phyloP scores from a whole-genome alignment of 2,888 invertebrate species.

The Cyrtodaria siliqua region DNA sequence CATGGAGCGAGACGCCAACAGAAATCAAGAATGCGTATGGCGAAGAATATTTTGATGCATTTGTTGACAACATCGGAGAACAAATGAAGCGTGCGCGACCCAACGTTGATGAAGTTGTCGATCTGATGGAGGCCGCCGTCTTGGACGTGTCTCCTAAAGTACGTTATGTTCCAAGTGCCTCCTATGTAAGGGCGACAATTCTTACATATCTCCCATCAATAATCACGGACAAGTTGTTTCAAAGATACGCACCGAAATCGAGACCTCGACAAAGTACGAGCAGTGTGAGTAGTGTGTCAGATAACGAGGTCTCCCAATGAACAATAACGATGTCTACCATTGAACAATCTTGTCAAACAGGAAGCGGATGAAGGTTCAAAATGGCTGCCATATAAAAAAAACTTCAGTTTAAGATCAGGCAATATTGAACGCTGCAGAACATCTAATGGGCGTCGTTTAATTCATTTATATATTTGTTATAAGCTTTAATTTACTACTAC shows the following conservation, averaged over 20 bases:
- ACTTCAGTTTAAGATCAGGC: too few relatives aligned
- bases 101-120: slow-evolving; percentile 78
- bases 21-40: slow-evolving; percentile 81
- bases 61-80: slow-evolving; percentile 72
- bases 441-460: too few relatives aligned
- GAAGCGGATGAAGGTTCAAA: too few relatives aligned
- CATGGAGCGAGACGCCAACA: slow-evolving; percentile 82
- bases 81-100: slow-evolving; percentile 78
- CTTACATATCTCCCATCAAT: slow-evolving; percentile 72
- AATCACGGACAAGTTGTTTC: slow-evolving; percentile 76
- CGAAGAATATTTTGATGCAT: slow-evolving; percentile 81
- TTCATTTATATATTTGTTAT: too few relatives aligned
- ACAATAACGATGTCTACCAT: too few relatives aligned
- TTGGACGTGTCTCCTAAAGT: slow-evolving; percentile 66
- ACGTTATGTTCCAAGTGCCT: slow-evolving; percentile 80
- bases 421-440: too few relatives aligned
- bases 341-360: too few relatives aligned
- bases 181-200: slow-evolving; percentile 73
- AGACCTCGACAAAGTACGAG: slow-evolving; percentile 46
- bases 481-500: too few relatives aligned
- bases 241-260: slow-evolving; percentile 36
- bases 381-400: too few relatives aligned
- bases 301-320: slow-evolving; percentile 2
- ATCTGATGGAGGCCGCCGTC: slow-evolving; percentile 79
- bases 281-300: slow-evolving; percentile 32